Percentiles rank a stretch among this genome's conserved stretches.
Evolutionary conservation across 2,113 vertebrate species (phyloP).

Genomic region (Dissostichus mawsoni): DNA sequence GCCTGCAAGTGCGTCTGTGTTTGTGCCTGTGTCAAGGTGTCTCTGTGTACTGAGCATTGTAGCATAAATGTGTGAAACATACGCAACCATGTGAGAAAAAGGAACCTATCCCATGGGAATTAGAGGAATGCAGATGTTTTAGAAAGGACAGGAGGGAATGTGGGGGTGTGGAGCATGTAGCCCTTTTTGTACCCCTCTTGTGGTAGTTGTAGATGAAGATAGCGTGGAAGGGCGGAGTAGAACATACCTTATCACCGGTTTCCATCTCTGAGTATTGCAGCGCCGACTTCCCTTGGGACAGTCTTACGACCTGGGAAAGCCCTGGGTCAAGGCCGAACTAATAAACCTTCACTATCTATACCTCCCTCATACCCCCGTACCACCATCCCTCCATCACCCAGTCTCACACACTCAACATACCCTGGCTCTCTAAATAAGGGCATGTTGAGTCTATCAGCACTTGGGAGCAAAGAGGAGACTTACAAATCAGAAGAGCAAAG

Average conservation of each 20-base stretch:
- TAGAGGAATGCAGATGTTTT: conserved; percentile 66
- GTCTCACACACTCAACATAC: conserved; percentile 22
- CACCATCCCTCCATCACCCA: conserved; percentile 27
- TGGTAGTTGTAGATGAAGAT: conserved; percentile 51
- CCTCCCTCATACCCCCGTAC: conserved; percentile 43
- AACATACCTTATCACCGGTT: conserved; percentile 57
- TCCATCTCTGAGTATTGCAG: conserved; percentile 56
- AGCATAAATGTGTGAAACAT: conserved; percentile 68
- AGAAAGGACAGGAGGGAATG: neutral
- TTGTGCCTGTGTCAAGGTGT: conserved; percentile 64
- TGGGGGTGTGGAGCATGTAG: conserved; percentile 5
- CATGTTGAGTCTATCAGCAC: conserved; percentile 76
- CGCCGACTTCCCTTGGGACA: conserved; percentile 48
- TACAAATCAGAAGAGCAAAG: conserved; percentile 29
- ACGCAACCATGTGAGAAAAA: conserved; percentile 37
- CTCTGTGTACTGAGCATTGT: conserved; percentile 27
- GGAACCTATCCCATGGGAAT: conserved; percentile 63
- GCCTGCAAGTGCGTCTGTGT: conserved; percentile 35
- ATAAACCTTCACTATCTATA: conserved; percentile 65
- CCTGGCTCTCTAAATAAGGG: conserved; percentile 73
- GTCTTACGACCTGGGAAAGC: conserved; percentile 57
- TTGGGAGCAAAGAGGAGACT: conserved; percentile 38
- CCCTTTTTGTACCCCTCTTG: conserved; percentile 12
- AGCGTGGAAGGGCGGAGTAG: conserved; percentile 23
- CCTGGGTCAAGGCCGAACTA: conserved; percentile 70